Conservation (phyloP, 2,797 vertebrate genomes). For the Pelochelys cantorii region DNA sequence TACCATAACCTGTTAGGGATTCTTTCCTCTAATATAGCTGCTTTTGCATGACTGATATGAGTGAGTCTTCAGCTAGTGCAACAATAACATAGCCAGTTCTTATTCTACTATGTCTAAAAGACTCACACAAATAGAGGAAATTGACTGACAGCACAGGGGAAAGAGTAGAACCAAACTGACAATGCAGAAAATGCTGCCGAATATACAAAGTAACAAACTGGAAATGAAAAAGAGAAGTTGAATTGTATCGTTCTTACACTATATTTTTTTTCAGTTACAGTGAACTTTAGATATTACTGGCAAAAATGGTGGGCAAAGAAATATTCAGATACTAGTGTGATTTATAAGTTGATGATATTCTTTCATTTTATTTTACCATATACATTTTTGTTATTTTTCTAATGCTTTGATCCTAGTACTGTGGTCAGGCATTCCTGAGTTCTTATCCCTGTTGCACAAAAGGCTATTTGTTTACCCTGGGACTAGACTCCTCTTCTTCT, state of each 20-base stretch:
- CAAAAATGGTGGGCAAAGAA: background rate
- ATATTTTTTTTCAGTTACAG: background rate
- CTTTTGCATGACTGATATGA: background rate
- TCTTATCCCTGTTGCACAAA: background rate
- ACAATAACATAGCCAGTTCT: background rate
- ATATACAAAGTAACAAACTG: background rate
- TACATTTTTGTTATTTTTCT: background rate
- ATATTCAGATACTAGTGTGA: rapidly evolving
- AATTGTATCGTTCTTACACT: background rate
- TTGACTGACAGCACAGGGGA: background rate
- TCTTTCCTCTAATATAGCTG: background rate
- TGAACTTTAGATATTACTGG: background rate
- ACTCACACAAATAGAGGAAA: background rate
- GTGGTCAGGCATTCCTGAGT: background rate
- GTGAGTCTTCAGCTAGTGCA: background rate
- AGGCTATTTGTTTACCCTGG: background rate
- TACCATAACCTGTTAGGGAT: background rate
- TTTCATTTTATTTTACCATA: background rate
- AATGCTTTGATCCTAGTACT: background rate
- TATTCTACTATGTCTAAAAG: rapidly evolving
- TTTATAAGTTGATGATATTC: rapidly evolving
- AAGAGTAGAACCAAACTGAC: background rate
- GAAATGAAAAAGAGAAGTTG: background rate
- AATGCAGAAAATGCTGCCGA: background rate
- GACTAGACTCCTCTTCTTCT: background rate